Evolutionary conservation across 2,888 invertebrate genomes (phyloP).

Genomic region (Diabrotica balteata): DNA sequence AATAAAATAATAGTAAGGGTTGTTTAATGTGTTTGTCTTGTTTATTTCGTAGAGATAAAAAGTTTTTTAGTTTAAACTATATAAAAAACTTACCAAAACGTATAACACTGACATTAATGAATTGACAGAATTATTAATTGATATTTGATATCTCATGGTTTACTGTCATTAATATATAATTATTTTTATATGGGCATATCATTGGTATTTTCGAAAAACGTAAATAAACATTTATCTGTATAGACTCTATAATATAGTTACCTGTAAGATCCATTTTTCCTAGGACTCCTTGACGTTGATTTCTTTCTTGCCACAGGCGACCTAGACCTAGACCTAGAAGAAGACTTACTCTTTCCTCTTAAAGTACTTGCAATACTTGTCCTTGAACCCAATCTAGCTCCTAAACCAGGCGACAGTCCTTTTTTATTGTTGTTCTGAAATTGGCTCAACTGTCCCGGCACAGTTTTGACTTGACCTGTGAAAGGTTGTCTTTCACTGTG

Average conservation of each 20-base stretch:
- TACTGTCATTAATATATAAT: too few relatives aligned
- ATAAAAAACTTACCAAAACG: too few relatives aligned
- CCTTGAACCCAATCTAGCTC: conserved; percentile 66
- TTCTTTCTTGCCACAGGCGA: conserved; percentile 20
- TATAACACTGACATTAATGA: too few relatives aligned
- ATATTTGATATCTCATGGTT: too few relatives aligned
- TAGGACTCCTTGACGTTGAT: conserved; percentile 49
- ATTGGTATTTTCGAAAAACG: too few relatives aligned
- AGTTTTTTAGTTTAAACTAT: too few relatives aligned
- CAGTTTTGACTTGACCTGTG: conserved; percentile 48
- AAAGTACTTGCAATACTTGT: conserved; percentile 60
- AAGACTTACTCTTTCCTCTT: conserved; percentile 55
- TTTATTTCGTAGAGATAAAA: too few relatives aligned
- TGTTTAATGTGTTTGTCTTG: too few relatives aligned
- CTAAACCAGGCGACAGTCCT: conserved; percentile 59
- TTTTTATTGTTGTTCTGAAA: conserved; percentile 64
- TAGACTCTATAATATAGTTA: conserved; percentile 30
- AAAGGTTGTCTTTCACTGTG: conserved; percentile 73
- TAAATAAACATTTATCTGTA: too few relatives aligned
- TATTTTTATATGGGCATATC: too few relatives aligned
- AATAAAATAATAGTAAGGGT: too few relatives aligned
- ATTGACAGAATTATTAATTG: too few relatives aligned
- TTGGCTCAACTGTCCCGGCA: conserved; percentile 66
- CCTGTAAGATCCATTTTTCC: conserved; percentile 54
- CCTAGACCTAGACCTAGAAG: conserved; percentile 57